A percentile compares a stretch with the other conserved stretches of the same genome.
Evolutionary conservation across 1,140 invertebrate genomes (phyloP).

Genomic region (Papilio machaon): DNA sequence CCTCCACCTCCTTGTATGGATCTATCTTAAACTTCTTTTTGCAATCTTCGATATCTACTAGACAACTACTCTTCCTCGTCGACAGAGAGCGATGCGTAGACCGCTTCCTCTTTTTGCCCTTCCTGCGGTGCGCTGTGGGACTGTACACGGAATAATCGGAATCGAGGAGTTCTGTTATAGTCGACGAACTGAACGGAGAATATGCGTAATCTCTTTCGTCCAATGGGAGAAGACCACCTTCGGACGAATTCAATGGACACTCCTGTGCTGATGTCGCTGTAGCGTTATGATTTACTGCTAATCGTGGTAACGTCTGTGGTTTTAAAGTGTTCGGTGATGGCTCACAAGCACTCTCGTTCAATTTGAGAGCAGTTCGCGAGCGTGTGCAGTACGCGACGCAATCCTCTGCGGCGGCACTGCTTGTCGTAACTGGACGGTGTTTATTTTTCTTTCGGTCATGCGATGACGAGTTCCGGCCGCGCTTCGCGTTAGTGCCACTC

Average conservation of each 20-base stretch:
- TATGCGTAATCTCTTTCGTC: constrained; percentile 80
- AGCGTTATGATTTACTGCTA: constrained; percentile 52
- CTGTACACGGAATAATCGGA: constrained; percentile 81
- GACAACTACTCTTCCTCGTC: constrained; percentile 66
- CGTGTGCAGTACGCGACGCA: constrained; percentile 77
- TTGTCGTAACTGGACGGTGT: constrained; percentile 57
- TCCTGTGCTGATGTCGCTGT: constrained; percentile 58
- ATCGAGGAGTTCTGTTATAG: constrained; percentile 76
- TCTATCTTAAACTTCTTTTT: constrained; percentile 76
- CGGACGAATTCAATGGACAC: constrained; percentile 52
- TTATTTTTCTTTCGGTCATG: constrained; percentile 76
- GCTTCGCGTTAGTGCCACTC: constrained; percentile 56
- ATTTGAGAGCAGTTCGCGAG: constrained; percentile 78
- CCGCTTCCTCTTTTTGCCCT: constrained; percentile 77
- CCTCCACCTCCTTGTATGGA: constrained; percentile 57
- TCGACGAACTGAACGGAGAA: constrained; percentile 80
- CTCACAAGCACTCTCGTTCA: constrained; percentile 75
- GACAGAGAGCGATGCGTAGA: constrained; percentile 73
- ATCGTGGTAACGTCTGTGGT: constrained; percentile 51
- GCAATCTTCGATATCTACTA: constrained; percentile 67
- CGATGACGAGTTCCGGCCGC: constrained; percentile 70
- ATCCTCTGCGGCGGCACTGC: constrained; percentile 59
- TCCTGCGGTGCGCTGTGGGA: constrained; percentile 68
- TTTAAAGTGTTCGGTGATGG: constrained; percentile 59
- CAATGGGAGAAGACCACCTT: constrained; percentile 75